Evolutionary conservation across 2,113 vertebrate species (phyloP), one percentile per base, ranked within the genome.

Genomic region (Phoenicopterus ruber): DNA sequence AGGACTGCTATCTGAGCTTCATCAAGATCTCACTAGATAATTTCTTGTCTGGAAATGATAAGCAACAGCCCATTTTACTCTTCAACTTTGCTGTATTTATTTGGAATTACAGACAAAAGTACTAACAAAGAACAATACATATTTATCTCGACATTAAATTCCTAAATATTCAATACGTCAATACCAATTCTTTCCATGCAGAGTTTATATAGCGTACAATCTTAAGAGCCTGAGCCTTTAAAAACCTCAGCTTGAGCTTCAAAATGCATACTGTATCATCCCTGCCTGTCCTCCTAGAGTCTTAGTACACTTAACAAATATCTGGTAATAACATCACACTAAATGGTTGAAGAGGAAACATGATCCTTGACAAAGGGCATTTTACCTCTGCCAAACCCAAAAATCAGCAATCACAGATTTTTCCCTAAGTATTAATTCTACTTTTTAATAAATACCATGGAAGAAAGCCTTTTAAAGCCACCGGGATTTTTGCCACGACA

Each of bases 161-260:
- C 21, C 32, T 55, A 76, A 79, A 61, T n/a, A 71, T 44, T 70
- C 29, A 55, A 7, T 28, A 85, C 2, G 7, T 34, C 22, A 46
- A 4, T 55, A 61, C 6, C 4, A 71, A 32, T 49, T 67, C 22
- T 59, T 88, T 61, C 28, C 25, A 80, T 17, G 15, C 13, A 57
- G 11, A 73, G 22, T 38, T 58, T 31, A 13, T 38, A 78, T 1
- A 62, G 10, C 0, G 0, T 34, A 78, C 17, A 89, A 82, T 73
- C 28, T 70, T 73, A 47, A 46, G 15, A 66, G 22, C 11, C 19
- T 71, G 28, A 57, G 14, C 12, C 22, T 80, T 79, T 31, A 62
- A 84, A 78, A 81, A 31, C 3, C 36, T 79, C 58, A 63, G 3
- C 17, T 5, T 65, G 21, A 78, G 25, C 34, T 88, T 88, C 54